Evolutionary conservation across 1,140 invertebrate genomes (phyloP), one percentile per base, ranked within the genome.

Genomic region (Calephelis virginiensis): DNA sequence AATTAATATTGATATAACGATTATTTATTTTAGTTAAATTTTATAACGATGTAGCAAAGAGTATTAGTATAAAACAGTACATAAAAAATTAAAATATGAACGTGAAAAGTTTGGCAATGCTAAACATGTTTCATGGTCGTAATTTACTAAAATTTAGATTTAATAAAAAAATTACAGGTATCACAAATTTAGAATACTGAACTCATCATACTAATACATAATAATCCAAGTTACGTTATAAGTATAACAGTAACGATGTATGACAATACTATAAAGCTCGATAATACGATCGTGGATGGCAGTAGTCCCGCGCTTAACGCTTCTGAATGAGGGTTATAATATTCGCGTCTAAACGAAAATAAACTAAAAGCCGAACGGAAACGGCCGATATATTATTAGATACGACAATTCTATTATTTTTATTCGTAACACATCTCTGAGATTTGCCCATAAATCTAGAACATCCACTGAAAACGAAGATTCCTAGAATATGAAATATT

Each of bases 351-450:
- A 82, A 82, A 86, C 83, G 73, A 80, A 90, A 90, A 90, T 90
- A 90, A 89, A 87, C 87, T 72, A 81, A 83, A 82, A 85, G 76
- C 72, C 82, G 81, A 89, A 84, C 87, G 87, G 87, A 90, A 90
- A 86, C 83, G 80, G 77, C 77, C 77, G 81, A 80, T 83, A 80
- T 89, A 90, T 90, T 90, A 90, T 88, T 87, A 89, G 87, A 89
- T 68, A 85, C 83, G 85, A 87, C 85, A 88, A 89, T 89, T 88
- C 86, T 90, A 89, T 90, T 90, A 89, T 90, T 90, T 90, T 90
- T 90, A 89, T 89, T 89, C 82, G 85, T 86, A 85, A 83, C 83
- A 83, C 80, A 86, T 83, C 83, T 83, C 72, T 65, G 83, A 83
- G 83, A 82, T 88, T 86, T 78, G 85, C 73, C 77, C 82, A 85